phyloP scores from a whole-genome alignment of 2,113 vertebrate genomes.

The Gallinago paraguaiae region DNA sequence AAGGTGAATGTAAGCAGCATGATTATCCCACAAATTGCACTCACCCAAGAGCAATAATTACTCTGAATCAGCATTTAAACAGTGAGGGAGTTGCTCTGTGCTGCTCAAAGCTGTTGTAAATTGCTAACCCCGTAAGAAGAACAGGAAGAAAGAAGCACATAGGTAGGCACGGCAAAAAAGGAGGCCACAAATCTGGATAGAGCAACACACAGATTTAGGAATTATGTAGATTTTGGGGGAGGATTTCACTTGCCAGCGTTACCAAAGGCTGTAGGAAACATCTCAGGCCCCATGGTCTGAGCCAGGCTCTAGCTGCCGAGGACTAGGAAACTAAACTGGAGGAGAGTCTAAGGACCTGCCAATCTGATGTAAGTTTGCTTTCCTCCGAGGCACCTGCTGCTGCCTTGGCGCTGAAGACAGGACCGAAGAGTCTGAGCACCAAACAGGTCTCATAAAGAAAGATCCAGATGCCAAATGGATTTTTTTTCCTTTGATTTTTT shows the following conservation, averaged over 20 bases:
- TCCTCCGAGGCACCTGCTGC: neutral
- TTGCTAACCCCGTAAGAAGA: neutral
- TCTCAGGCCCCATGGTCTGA: neutral
- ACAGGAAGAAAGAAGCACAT: neutral
- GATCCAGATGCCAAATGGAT: neutral
- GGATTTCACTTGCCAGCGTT: neutral
- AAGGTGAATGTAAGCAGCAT: conserved; percentile 15
- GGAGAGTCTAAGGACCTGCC: neutral
- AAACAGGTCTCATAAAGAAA: neutral
- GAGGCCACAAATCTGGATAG: neutral
- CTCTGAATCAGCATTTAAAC: conserved; percentile 16
- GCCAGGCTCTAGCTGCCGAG: neutral
- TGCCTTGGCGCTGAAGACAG: neutral
- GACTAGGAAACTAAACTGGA: neutral
- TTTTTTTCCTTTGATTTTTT: neutral
- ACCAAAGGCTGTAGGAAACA: neutral
- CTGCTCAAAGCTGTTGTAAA: neutral
- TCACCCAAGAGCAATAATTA: conserved; percentile 31
- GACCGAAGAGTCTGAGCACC: neutral
- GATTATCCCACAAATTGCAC: conserved; percentile 16
- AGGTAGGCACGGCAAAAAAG: accelerated
- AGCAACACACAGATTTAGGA: neutral
- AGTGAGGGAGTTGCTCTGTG: neutral
- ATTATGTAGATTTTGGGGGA: neutral
- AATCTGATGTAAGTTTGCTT: neutral